phyloP scores from a whole-genome alignment of 2,797 vertebrate species.

The Anguilla megastoma region DNA sequence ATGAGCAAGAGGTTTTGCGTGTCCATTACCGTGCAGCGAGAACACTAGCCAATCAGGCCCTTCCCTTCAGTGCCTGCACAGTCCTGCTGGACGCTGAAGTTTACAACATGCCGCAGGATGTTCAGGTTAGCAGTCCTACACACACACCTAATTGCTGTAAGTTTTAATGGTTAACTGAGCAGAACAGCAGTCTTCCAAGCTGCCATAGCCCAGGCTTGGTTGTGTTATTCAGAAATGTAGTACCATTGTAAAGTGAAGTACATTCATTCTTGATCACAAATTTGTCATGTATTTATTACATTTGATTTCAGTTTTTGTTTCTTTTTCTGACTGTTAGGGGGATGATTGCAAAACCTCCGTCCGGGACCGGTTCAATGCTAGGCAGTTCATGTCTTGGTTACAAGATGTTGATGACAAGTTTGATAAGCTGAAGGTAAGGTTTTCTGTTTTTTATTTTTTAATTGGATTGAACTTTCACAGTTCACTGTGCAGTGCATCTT shows the following conservation, averaged over 20 bases:
- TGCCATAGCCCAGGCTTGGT: neutral
- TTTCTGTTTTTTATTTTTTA: neutral
- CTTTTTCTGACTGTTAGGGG: constrained; percentile 68
- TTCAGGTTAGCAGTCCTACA: constrained; percentile 75
- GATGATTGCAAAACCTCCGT: constrained; percentile 97
- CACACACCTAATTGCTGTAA: neutral
- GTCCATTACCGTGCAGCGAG: constrained; percentile 97
- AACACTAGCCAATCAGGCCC: constrained; percentile 94
- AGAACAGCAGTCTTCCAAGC: neutral
- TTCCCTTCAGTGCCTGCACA: constrained; percentile 97
- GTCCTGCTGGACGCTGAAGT: constrained; percentile 96
- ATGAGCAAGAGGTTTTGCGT: constrained; percentile 94
- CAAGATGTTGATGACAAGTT: constrained; percentile 99
- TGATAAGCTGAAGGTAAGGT: constrained; percentile 92
- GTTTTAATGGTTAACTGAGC: neutral
- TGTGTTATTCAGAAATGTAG: neutral
- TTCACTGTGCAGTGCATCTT: neutral
- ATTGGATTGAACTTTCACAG: neutral
- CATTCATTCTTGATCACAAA: neutral
- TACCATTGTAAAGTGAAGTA: neutral
- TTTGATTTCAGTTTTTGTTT: constrained; percentile 30
- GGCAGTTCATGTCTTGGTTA: constrained; percentile 99
- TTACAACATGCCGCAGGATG: constrained; percentile 94
- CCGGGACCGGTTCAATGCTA: constrained; percentile 93
- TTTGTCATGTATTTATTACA: neutral